Percentiles rank a stretch among this genome's conserved stretches.
These are phyloP conservation scores for Symphodus melops DNA, from an alignment of 2,113 vertebrate species.

Conservation along the genomic window DNA sequence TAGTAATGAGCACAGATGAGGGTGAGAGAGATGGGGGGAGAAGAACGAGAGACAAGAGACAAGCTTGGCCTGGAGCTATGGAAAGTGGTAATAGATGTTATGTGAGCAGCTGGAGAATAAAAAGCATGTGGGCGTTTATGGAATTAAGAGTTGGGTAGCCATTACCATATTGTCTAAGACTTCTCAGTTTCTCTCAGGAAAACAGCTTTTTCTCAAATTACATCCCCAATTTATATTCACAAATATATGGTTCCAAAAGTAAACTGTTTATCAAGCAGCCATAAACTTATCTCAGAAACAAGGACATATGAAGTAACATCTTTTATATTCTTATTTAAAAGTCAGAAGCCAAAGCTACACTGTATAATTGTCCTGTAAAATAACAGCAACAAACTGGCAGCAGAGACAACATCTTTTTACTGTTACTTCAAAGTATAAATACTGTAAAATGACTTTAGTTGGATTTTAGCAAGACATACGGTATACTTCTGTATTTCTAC, in stretches of 20 bases:
- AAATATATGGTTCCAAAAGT: slow-evolving; percentile 10
- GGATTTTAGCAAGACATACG: too few species aligned
- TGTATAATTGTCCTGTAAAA: too few species aligned
- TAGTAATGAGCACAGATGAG: slow-evolving; percentile 54
- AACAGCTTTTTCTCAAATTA: slow-evolving; percentile 51
- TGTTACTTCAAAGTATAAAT: too few species aligned
- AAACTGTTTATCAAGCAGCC: not conserved
- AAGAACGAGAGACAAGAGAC: slow-evolving; percentile 35
- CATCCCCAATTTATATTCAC: slow-evolving; percentile 19
- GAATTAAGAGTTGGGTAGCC: slow-evolving; percentile 59
- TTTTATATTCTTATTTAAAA: too few species aligned
- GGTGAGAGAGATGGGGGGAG: slow-evolving; percentile 23
- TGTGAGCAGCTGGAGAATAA: slow-evolving; percentile 65
- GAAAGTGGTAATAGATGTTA: slow-evolving; percentile 73
- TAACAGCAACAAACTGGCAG: too few species aligned
- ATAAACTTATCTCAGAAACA: not conserved
- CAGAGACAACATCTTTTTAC: too few species aligned
- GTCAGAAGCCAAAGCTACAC: too few species aligned
- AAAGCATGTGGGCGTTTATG: slow-evolving; percentile 62
- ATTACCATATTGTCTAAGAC: slow-evolving; percentile 64
- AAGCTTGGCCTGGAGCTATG: slow-evolving; percentile 66
- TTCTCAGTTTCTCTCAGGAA: slow-evolving; percentile 39
- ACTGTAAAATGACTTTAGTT: too few species aligned
- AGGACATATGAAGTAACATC: too few species aligned
- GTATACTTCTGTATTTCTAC: too few species aligned